A percentile compares a stretch with the other conserved stretches of the same genome.
Conservation (phyloP, 2,113 vertebrate species). For the Psilopogon haemacephalus region DNA sequence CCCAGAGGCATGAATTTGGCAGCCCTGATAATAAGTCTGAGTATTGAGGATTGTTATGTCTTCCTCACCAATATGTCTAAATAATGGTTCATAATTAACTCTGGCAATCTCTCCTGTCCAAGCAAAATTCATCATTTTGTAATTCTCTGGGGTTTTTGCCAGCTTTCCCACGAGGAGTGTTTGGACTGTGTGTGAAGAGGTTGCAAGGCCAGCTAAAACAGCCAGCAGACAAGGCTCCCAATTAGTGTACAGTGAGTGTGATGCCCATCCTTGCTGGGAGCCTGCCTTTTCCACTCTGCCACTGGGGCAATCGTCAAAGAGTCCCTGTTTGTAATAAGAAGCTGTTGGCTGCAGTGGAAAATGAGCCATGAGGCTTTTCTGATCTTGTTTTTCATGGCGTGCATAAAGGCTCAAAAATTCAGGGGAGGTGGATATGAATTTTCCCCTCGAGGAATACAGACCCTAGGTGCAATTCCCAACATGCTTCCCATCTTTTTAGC, state of each 20-base stretch:
- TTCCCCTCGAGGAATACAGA: background rate
- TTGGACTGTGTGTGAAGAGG: conserved; percentile 30
- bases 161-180: background rate
- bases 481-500: background rate
- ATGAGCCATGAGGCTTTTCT: background rate
- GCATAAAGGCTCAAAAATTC: background rate
- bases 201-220: conserved; percentile 15
- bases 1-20: conserved; percentile 50
- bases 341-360: background rate
- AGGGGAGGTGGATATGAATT: background rate
- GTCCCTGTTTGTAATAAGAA: background rate
- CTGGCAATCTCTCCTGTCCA: conserved; percentile 44
- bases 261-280: background rate
- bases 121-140: conserved; percentile 45
- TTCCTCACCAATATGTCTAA: conserved; percentile 51
- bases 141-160: conserved; percentile 42
- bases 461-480: background rate
- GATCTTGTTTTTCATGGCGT: background rate
- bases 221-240: background rate
- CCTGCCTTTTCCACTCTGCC: background rate
- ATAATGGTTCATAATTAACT: conserved; percentile 60
- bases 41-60: conserved; percentile 46
- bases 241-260: background rate
- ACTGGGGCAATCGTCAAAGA: background rate
- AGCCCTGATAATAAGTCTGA: conserved; percentile 42